Percentiles rank a stretch among this genome's conserved stretches.
These are phyloP conservation scores for Aphrophora alni DNA, from an alignment of 2,888 invertebrate species.

Conservation along the genomic window DNA sequence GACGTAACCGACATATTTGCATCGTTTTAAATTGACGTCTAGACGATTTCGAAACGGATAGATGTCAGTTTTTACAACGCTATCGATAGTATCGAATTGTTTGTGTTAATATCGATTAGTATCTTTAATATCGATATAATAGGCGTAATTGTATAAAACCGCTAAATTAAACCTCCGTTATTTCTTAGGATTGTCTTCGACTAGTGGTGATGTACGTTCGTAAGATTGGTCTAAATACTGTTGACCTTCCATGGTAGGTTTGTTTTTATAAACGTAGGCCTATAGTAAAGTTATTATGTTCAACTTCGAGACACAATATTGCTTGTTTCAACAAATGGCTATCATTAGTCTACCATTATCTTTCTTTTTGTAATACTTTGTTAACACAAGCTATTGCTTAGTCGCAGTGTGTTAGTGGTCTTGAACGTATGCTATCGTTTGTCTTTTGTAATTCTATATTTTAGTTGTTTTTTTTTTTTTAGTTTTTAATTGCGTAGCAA, in stretches of 20 bases:
- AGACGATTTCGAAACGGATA: conserved; percentile 17
- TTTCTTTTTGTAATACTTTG: too few relatives aligned
- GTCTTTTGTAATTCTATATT: too few relatives aligned
- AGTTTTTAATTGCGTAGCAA: too few relatives aligned
- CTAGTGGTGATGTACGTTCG: not conserved
- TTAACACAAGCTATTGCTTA: too few relatives aligned
- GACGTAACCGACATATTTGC: conserved; percentile 16
- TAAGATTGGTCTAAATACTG: not conserved
- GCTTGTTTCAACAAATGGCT: not conserved
- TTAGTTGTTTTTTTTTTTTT: too few relatives aligned
- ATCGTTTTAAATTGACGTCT: conserved; percentile 38
- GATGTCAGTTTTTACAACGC: not conserved
- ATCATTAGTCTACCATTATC: not conserved
- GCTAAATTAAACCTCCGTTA: not conserved
- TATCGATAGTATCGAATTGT: not conserved
- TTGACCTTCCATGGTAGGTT: not conserved
- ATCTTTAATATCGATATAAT: too few relatives aligned
- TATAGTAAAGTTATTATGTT: not conserved
- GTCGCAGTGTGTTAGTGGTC: too few relatives aligned
- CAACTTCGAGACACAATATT: not conserved
- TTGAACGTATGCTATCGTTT: too few relatives aligned
- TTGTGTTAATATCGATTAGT: too few relatives aligned
- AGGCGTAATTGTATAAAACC: not conserved
- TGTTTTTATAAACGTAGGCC: not conserved
- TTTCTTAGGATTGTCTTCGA: too few relatives aligned